Evolutionary conservation across 2,888 invertebrate species (phyloP).

Genomic region (Caenorhabditis wallacei): DNA sequence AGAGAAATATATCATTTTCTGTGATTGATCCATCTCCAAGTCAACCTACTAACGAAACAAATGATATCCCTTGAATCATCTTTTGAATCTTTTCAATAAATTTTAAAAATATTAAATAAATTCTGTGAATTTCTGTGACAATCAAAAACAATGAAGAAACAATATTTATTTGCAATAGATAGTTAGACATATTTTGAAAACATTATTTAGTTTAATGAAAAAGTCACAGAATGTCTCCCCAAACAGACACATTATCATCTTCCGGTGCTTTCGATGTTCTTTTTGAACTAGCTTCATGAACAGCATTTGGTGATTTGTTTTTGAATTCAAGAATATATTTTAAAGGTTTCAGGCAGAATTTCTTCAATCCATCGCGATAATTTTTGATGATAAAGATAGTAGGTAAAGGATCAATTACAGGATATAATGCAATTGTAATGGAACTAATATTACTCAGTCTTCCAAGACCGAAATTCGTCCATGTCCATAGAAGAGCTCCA

Average conservation of each 20-base stretch:
- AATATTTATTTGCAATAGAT: no score
- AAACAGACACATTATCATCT: slow-evolving; percentile 14
- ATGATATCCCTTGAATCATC: no score
- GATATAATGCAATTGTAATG: slow-evolving; percentile 44
- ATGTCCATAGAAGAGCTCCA: slow-evolving; percentile 15
- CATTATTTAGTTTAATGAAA: no score
- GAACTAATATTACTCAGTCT: slow-evolving; percentile 35
- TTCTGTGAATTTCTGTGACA: no score
- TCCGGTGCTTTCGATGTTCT: slow-evolving; percentile 20
- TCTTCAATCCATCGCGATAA: slow-evolving; percentile 31
- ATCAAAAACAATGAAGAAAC: no score
- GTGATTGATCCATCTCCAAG: no score
- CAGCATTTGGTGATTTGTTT: background rate
- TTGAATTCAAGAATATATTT: background rate
- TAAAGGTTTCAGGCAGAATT: background rate
- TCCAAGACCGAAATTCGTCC: slow-evolving; percentile 15
- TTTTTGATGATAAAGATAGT: slow-evolving; percentile 45
- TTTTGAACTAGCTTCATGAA: background rate
- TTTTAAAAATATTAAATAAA: no score
- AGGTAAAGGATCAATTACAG: slow-evolving; percentile 42
- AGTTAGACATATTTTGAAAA: no score
- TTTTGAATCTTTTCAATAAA: no score
- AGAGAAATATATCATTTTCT: background rate
- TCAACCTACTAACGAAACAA: no score
- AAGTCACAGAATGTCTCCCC: slow-evolving; percentile 15